Evolutionary conservation across 1,140 invertebrate species (phyloP).

Genomic region (Tetramorium parvispinum): DNA sequence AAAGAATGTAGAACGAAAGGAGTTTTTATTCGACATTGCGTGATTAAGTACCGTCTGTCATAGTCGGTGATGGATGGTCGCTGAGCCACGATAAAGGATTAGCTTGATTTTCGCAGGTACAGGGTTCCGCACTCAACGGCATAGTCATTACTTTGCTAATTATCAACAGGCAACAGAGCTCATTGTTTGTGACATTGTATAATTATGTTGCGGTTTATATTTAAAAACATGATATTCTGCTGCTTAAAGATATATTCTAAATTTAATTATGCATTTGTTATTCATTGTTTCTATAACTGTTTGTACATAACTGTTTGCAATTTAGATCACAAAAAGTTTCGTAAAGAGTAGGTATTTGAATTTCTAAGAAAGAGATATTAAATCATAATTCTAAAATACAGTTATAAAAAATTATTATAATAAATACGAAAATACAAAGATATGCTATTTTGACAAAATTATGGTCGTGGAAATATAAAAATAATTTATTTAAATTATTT

Average conservation of each 20-base stretch:
- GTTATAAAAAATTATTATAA: neutral
- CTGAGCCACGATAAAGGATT: constrained; percentile 57
- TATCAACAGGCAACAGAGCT: constrained; percentile 50
- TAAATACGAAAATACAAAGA: neutral
- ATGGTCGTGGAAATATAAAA: neutral
- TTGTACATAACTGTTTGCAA: no score
- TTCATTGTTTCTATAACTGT: constrained; percentile 1
- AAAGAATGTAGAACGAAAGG: constrained; percentile 24
- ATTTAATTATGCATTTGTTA: constrained; percentile 13
- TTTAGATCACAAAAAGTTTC: neutral
- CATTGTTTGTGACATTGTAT: constrained; percentile 52
- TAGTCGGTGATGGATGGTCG: constrained; percentile 62
- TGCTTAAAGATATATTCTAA: neutral
- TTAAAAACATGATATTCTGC: constrained; percentile 11
- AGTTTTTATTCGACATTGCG: constrained; percentile 63
- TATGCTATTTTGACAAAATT: no score
- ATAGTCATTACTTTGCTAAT: constrained; percentile 64
- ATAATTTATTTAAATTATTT: neutral
- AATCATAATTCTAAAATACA: neutral
- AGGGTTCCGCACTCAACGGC: constrained; percentile 69
- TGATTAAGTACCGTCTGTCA: constrained; percentile 65
- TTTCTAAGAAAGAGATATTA: neutral
- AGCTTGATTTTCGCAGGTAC: constrained; percentile 65
- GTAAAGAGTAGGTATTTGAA: neutral
- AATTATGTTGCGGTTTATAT: constrained; percentile 37